These are phyloP conservation scores for Epicauta chinensis DNA, from an alignment of 1,140 invertebrate species.

Conservation along the genomic window DNA sequence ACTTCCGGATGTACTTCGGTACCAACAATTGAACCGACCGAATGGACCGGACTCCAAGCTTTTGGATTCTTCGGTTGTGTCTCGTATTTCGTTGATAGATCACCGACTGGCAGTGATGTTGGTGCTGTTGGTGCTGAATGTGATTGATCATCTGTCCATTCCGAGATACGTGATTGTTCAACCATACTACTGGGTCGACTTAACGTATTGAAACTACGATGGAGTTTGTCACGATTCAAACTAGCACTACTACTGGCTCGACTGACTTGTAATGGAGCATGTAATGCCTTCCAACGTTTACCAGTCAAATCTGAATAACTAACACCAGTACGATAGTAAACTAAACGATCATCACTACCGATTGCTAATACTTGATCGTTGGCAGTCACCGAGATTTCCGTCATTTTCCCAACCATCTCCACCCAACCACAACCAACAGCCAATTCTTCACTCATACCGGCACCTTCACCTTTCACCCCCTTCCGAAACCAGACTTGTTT, in stretches of 20 bases:
- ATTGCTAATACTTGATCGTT: constrained; percentile 80
- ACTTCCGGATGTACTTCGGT: constrained; percentile 74
- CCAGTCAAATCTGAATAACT: constrained; percentile 72
- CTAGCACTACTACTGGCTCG: constrained; percentile 67
- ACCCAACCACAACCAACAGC: constrained; percentile 73
- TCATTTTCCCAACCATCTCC: constrained; percentile 79
- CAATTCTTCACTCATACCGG: constrained; percentile 61
- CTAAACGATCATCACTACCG: constrained; percentile 61
- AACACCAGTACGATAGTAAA: constrained; percentile 77
- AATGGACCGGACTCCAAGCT: constrained; percentile 76
- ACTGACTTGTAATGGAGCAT: constrained; percentile 70
- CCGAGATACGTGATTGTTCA: constrained; percentile 41
- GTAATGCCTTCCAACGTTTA: constrained; percentile 75
- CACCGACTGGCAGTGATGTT: constrained; percentile 35
- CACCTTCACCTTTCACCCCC: constrained; percentile 67
- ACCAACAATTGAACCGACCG: constrained; percentile 70
- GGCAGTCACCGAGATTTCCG: constrained; percentile 71
- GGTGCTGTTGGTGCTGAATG: constrained; percentile 51
- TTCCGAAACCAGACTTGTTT: constrained; percentile 85
- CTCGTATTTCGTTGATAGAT: constrained; percentile 44
- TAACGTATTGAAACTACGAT: constrained; percentile 43
- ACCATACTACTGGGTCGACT: constrained; percentile 49
- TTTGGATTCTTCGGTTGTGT: constrained; percentile 58
- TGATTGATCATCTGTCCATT: constrained; percentile 54
- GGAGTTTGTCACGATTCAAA: constrained; percentile 47